Percentiles rank a stretch among this genome's conserved stretches.
phyloP scores from a whole-genome alignment of 2,888 invertebrate species.

The Plebejus melissa region DNA sequence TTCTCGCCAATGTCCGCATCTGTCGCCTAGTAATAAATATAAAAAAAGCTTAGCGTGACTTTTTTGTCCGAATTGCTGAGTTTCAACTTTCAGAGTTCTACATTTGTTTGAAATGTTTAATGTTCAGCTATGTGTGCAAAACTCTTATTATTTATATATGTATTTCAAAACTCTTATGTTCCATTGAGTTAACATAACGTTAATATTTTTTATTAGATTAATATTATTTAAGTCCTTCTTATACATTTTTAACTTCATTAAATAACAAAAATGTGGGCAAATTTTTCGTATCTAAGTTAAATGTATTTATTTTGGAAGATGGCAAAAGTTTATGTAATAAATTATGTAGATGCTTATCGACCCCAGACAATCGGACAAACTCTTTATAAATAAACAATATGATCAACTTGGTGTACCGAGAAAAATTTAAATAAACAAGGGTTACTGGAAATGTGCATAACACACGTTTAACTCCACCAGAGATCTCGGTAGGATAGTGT shows the following conservation, averaged over 20 bases:
- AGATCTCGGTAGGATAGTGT: constrained; percentile 61
- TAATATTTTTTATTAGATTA: not conserved
- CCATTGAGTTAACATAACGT: not conserved
- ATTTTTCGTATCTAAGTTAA: too few species aligned
- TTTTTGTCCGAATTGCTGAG: not conserved
- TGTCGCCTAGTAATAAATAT: constrained; percentile 61
- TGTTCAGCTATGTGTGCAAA: not conserved
- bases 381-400: not conserved
- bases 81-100: not conserved
- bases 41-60: not conserved
- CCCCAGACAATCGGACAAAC: not conserved
- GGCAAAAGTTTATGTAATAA: not conserved
- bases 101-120: not conserved
- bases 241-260: too few species aligned
- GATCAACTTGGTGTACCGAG: not conserved
- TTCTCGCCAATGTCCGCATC: constrained; percentile 79
- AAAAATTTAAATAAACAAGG: not conserved
- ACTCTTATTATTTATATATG: too few species aligned
- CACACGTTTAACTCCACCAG: constrained; percentile 67
- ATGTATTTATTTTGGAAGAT: too few species aligned
- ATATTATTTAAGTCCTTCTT: too few species aligned
- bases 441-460: not conserved
- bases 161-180: not conserved
- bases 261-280: too few species aligned
- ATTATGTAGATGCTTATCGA: not conserved